phyloP scores from a whole-genome alignment of 1,140 invertebrate genomes.

The Neoseiulus cucumeris region DNA sequence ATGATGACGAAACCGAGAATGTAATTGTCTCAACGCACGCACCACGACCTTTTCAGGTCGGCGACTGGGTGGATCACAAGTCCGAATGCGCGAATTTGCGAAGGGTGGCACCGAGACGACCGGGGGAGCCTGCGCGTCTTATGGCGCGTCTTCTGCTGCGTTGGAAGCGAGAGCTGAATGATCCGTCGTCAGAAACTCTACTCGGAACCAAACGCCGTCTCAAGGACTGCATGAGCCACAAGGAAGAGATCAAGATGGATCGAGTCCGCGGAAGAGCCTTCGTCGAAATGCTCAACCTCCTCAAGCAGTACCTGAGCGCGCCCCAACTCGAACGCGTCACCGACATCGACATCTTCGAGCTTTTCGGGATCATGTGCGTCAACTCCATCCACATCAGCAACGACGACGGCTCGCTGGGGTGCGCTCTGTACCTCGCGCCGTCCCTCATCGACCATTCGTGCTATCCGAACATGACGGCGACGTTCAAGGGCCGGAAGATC shows the following conservation, averaged over 20 bases:
- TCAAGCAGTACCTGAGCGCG: background rate
- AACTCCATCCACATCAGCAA: background rate
- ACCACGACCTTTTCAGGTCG: background rate
- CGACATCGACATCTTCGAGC: background rate
- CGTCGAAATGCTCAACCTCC: background rate
- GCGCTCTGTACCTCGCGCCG: background rate
- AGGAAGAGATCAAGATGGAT: background rate
- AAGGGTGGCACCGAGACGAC: background rate
- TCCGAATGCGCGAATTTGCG: background rate
- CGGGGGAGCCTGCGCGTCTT: background rate
- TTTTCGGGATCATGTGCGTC: slow-evolving; percentile 1
- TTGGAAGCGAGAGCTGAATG: background rate
- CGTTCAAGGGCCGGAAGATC: background rate
- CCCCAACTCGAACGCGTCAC: background rate
- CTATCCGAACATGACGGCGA: background rate
- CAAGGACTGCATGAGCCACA: slow-evolving; percentile 4
- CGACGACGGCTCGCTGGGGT: background rate
- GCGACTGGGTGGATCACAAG: slow-evolving; percentile 9
- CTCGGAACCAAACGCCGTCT: background rate
- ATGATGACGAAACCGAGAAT: background rate
- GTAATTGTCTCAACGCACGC: too few relatives aligned
- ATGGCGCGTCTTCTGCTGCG: slow-evolving; percentile 1
- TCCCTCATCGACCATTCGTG: slow-evolving; percentile 5
- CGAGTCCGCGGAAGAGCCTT: background rate
- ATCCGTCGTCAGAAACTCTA: background rate